phyloP scores from a whole-genome alignment of 2,113 vertebrate genomes.

The Sturnus vulgaris region DNA sequence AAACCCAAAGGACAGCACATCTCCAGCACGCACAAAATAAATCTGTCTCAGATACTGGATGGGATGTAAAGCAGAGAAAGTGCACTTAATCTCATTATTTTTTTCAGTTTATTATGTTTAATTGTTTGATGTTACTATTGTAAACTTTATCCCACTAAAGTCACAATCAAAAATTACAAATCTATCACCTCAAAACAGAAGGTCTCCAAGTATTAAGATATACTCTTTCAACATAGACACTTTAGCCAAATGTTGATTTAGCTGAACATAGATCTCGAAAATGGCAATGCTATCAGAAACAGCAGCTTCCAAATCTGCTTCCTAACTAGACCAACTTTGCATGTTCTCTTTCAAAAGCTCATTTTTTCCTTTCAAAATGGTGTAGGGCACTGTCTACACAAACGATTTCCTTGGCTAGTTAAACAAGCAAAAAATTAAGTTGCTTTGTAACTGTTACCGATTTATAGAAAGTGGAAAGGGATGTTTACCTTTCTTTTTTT shows the following conservation, averaged over 20 bases:
- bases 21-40: background rate
- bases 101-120: background rate
- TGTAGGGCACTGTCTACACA: background rate
- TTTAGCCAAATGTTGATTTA: conserved; percentile 11
- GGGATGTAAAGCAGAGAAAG: background rate
- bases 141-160: background rate
- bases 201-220: background rate
- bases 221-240: background rate
- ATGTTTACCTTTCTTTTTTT: background rate
- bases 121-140: background rate
- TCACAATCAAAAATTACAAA: background rate
- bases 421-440: background rate
- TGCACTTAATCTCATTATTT: background rate
- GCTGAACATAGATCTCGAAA: background rate
- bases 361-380: conserved; percentile 15
- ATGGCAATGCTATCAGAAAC: background rate
- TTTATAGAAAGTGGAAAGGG: background rate
- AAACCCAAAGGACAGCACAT: background rate
- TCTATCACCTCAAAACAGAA: background rate
- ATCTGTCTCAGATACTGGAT: background rate
- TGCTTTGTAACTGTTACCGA: background rate
- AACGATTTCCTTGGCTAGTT: background rate
- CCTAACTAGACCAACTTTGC: background rate
- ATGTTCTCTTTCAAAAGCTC: background rate
- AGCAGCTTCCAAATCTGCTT: background rate